Base-by-base conservation (phyloP, 2,797 vertebrate genomes). In the Aythya fuligula region DNA sequence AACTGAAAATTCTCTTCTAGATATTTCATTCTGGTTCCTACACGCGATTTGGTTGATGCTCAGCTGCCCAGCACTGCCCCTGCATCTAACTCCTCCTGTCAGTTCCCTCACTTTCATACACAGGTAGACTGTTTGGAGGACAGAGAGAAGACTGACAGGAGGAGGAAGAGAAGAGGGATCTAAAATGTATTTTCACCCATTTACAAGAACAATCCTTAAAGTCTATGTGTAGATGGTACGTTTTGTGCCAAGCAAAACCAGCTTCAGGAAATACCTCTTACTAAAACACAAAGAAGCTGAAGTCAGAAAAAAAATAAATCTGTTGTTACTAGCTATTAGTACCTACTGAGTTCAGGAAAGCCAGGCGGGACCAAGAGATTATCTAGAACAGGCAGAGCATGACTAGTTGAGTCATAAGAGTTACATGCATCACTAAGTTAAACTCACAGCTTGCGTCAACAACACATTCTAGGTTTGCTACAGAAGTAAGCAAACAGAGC, bases 251-350 rank as follows among this genome's bases (percentile, higher is more conserved):
- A 79, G 36, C 7, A 49, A 94, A 85, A 62, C 22, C 4, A 66
- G 17, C 81, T 87, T 82, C 87, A 95, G 88, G 93, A 95, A 97
- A 90, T 86, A 96, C 72, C 60, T 96, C 84, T 80, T 78, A 57
- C 85, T 79, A 79, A 75, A 81, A 76, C n/a, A 58, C 18, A 87
- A 66, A 90, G 69, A 93, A 85, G 45, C 32, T 79, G 87, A 85
- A 70, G 64, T 41, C 83, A 51, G 6, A 9, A 41, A 47, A 51
- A 36, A 60, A 49, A 4, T 1, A 8, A 16, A 3, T 34, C 24
- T 56, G 12, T 13, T 90, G 21, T 85, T 87, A 67, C 38, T 39
- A 85, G 54, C 45, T 93, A 17, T 56, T 65, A 77, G 20, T 49
- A 62, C 11, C 57, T 62, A 53, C 54, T 45, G 74, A 90, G 66